phyloP scores from a whole-genome alignment of 2,797 vertebrate genomes.

The Brachyalestes nurse region DNA sequence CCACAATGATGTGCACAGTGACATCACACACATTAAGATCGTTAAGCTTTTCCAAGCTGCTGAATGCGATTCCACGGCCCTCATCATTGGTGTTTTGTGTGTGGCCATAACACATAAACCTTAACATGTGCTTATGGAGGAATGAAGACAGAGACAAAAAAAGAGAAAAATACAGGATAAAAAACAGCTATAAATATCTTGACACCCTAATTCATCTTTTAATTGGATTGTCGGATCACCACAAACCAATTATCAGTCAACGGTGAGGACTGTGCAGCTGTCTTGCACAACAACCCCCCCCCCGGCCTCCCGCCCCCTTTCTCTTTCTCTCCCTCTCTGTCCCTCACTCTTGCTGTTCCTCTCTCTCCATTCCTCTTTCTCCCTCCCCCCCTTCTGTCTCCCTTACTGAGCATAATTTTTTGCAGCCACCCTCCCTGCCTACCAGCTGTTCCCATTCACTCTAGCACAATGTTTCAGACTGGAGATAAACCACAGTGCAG shows the following conservation, averaged over 20 bases:
- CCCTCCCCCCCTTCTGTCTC: background rate
- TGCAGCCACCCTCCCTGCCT: background rate
- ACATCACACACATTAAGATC: background rate
- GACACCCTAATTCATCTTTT: background rate
- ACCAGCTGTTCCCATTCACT: background rate
- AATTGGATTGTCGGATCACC: constrained; percentile 8
- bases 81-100: background rate
- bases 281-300: no score
- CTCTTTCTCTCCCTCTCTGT: background rate
- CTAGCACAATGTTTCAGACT: background rate
- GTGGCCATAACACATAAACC: background rate
- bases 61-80: background rate
- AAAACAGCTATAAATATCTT: background rate
- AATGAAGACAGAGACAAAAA: background rate
- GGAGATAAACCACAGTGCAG: background rate
- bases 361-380: background rate
- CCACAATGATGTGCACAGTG: background rate
- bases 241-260: constrained; percentile 6
- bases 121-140: background rate
- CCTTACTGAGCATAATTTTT: background rate
- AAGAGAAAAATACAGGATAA: background rate
- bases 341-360: background rate
- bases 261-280: background rate
- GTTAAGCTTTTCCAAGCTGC: background rate
- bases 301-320: background rate